These are phyloP conservation scores for Apis dorsata DNA, from an alignment of 1,140 invertebrate genomes.

Conservation along the genomic window DNA sequence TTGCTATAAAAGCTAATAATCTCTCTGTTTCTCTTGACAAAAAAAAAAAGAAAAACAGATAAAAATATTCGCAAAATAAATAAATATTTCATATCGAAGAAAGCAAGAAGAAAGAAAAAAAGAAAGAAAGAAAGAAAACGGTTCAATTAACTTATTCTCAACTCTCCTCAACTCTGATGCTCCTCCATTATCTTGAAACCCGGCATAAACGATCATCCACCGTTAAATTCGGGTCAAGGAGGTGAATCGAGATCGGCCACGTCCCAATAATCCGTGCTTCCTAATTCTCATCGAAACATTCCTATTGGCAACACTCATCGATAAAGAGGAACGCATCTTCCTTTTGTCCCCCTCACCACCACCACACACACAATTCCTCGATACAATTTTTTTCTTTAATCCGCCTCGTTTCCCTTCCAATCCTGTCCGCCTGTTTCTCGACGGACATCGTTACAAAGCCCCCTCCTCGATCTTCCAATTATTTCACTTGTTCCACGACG, in stretches of 20 bases:
- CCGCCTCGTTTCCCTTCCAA: neutral
- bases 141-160: neutral
- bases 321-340: neutral
- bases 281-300: neutral
- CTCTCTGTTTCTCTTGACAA: too few species aligned
- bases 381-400: neutral
- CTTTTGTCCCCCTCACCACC: neutral
- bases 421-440: neutral
- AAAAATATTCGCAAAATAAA: too few species aligned
- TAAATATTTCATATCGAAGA: too few species aligned
- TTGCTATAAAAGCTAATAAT: too few species aligned
- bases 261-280: neutral
- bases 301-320: neutral
- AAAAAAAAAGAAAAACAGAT: too few species aligned
- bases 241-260: neutral
- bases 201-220: neutral
- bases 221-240: neutral
- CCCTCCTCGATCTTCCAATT: slow-evolving; percentile 28
- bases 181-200: neutral
- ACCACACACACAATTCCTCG: neutral
- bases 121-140: too few species aligned
- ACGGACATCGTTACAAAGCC: slow-evolving; percentile 5
- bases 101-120: neutral
- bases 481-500: slow-evolving; percentile 25
- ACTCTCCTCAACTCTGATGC: neutral